These are phyloP conservation scores for Heteractis magnifica DNA, from an alignment of 92 coral and sea anemone species.

Conservation along the genomic window DNA sequence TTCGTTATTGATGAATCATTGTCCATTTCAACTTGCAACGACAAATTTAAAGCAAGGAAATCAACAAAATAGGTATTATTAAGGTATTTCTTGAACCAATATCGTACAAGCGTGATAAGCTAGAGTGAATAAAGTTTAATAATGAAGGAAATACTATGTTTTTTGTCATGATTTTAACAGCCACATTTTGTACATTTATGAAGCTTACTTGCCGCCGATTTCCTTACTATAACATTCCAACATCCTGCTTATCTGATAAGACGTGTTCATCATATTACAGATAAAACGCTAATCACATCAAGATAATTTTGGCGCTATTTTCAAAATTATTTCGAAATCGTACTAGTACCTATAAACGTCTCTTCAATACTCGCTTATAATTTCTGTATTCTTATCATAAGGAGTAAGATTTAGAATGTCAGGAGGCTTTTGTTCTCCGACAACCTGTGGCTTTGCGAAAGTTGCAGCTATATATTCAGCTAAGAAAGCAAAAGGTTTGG, in stretches of 20 bases:
- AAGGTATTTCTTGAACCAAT: background rate
- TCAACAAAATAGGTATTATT: background rate
- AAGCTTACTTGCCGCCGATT: background rate
- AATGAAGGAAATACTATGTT: background rate
- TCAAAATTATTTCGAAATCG: background rate
- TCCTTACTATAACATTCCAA: background rate
- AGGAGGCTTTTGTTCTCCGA: constrained; percentile 12
- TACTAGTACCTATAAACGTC: background rate
- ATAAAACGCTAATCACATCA: background rate
- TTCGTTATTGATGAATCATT: background rate
- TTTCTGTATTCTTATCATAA: background rate
- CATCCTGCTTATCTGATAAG: background rate
- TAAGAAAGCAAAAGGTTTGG: constrained; percentile 6
- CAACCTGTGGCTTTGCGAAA: constrained; percentile 45
- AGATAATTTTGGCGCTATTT: background rate
- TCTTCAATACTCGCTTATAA: no score
- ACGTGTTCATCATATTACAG: background rate
- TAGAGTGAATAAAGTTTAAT: background rate
- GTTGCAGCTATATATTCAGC: constrained; percentile 36
- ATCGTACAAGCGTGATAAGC: background rate
- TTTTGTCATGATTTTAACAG: no score
- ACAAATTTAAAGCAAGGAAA: background rate
- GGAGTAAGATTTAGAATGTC: background rate
- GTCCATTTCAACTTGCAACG: background rate
- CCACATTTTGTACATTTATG: background rate